Percentiles rank a stretch among this genome's conserved stretches.
Evolutionary conservation across 2,797 vertebrate species (phyloP).

Genomic region (Notamacropus eugenii): DNA sequence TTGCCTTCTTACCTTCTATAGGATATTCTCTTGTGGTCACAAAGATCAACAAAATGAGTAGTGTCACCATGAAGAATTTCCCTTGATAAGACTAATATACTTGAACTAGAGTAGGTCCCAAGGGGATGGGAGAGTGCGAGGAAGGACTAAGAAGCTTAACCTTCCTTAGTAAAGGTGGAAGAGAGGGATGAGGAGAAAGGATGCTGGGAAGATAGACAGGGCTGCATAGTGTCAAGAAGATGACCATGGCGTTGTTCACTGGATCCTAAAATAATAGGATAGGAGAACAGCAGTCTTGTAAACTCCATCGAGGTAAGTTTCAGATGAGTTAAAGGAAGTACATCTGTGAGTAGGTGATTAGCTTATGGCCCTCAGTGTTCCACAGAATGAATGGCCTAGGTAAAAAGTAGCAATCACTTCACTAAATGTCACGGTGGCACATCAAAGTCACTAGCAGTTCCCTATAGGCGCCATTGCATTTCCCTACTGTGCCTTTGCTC

Average conservation of each 20-base stretch:
- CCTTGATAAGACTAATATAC: background rate
- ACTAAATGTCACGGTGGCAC: background rate
- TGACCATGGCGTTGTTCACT: background rate
- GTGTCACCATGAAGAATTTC: background rate
- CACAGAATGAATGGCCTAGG: no score
- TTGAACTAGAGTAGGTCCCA: background rate
- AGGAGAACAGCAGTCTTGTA: background rate
- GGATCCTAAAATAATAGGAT: background rate
- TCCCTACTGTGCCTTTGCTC: no score
- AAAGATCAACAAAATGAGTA: background rate
- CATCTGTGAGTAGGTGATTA: background rate
- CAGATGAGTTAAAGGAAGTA: background rate
- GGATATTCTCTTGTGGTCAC: background rate
- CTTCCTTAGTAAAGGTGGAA: background rate
- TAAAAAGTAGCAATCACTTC: background rate
- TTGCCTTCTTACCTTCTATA: background rate
- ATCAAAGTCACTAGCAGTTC: background rate
- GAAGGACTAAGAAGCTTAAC: background rate
- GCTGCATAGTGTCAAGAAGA: background rate
- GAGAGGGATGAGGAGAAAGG: background rate
- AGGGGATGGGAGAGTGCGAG: background rate
- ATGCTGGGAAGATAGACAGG: background rate
- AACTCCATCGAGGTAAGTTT: background rate
- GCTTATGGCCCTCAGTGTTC: background rate
- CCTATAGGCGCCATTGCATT: background rate